phyloP scores from a whole-genome alignment of 2,888 invertebrate species.

The Tethea ocularis region DNA sequence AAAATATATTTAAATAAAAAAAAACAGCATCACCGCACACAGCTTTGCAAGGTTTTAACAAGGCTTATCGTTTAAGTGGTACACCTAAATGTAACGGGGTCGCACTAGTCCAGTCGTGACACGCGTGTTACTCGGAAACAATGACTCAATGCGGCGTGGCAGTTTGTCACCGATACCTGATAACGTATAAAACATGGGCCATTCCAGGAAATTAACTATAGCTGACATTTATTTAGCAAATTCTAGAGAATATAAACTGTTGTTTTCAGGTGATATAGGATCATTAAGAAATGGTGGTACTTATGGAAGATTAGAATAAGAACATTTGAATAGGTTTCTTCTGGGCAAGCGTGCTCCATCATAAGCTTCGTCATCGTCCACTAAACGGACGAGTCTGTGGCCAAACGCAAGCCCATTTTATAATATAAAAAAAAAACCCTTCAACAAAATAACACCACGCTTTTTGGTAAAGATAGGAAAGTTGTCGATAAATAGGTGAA shows the following conservation, averaged over 20 bases:
- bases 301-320: no score
- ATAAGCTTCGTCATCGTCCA: no score
- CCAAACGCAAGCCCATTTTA: no score
- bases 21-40: no score
- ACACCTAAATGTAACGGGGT: background rate
- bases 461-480: no score
- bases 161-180: background rate
- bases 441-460: no score
- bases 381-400: no score
- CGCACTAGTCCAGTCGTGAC: background rate
- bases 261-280: background rate
- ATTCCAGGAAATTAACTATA: background rate
- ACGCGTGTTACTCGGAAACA: conserved; percentile 14
- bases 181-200: background rate
- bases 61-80: background rate
- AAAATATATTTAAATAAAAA: no score
- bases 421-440: no score
- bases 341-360: no score
- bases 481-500: no score
- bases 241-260: background rate
- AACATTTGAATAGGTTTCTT: no score
- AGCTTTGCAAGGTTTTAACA: background rate
- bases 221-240: background rate
- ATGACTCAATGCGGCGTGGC: conserved; percentile 10
- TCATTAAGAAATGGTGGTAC: background rate